Evolutionary conservation across 2,797 vertebrate species (phyloP).

Genomic region (Erethizon dorsatum): DNA sequence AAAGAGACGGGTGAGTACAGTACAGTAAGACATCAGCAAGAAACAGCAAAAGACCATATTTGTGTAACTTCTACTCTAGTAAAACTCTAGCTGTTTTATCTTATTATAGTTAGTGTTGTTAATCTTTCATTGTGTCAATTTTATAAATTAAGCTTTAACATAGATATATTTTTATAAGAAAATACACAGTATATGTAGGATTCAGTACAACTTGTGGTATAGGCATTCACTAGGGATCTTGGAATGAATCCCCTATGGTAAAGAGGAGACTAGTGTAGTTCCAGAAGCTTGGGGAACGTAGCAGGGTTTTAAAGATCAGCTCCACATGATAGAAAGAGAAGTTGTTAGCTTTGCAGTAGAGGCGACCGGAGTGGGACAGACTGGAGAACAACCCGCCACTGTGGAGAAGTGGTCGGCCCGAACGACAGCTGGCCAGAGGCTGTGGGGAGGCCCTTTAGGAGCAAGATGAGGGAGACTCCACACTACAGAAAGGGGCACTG

Average conservation of each 20-base stretch:
- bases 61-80: neutral
- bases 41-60: neutral
- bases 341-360: neutral
- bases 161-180: neutral
- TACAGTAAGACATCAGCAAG: no score
- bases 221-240: neutral
- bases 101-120: neutral
- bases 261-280: neutral
- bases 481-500: neutral
- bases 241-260: neutral
- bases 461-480: neutral
- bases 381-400: neutral
- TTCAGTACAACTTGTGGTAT: neutral
- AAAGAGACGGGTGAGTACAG: neutral
- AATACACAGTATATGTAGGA: neutral
- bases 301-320: neutral
- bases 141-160: neutral
- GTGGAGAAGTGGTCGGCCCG: neutral
- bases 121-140: neutral
- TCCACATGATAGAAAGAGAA: neutral
- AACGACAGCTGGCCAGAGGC: neutral
- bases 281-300: neutral
- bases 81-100: neutral
- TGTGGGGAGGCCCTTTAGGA: neutral
- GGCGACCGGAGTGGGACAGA: neutral